phyloP scores from a whole-genome alignment of 2,797 vertebrate species.

The Steatocranus sp. region DNA sequence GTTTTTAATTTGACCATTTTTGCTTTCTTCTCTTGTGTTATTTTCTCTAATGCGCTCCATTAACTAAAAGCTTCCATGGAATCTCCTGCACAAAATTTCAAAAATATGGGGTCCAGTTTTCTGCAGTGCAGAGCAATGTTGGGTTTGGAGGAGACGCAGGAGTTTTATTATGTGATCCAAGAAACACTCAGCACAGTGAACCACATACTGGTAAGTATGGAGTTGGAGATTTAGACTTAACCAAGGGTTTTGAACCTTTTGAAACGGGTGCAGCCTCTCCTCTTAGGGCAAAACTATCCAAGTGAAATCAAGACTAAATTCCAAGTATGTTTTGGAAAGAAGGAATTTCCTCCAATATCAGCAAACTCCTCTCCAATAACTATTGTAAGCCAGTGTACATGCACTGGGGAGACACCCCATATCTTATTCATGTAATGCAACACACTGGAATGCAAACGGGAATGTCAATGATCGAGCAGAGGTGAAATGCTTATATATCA shows the following conservation, averaged over 20 bases:
- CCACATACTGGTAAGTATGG: background rate
- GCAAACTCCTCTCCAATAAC: conserved; percentile 11
- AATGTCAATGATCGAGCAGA: background rate
- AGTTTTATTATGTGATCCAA: background rate
- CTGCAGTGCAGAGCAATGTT: background rate
- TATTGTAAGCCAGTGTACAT: background rate
- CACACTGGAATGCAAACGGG: conserved; percentile 21
- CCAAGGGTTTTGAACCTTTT: background rate
- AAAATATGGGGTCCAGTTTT: background rate
- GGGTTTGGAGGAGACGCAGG: background rate
- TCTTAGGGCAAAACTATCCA: background rate
- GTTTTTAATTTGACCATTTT: background rate
- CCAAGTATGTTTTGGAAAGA: conserved; percentile 13
- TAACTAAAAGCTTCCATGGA: background rate
- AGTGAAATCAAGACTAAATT: background rate
- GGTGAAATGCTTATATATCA: conserved; percentile 12
- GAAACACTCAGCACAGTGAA: background rate
- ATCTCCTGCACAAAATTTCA: background rate
- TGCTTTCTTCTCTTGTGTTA: background rate
- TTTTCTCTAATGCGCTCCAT: background rate
- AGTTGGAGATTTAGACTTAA: background rate
- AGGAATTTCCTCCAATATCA: conserved; percentile 49
- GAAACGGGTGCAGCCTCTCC: background rate
- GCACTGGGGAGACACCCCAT: conserved; percentile 10
- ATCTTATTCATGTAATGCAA: conserved; percentile 27